phyloP scores from a whole-genome alignment of 2,797 vertebrate genomes.

The Notamacropus eugenii region DNA sequence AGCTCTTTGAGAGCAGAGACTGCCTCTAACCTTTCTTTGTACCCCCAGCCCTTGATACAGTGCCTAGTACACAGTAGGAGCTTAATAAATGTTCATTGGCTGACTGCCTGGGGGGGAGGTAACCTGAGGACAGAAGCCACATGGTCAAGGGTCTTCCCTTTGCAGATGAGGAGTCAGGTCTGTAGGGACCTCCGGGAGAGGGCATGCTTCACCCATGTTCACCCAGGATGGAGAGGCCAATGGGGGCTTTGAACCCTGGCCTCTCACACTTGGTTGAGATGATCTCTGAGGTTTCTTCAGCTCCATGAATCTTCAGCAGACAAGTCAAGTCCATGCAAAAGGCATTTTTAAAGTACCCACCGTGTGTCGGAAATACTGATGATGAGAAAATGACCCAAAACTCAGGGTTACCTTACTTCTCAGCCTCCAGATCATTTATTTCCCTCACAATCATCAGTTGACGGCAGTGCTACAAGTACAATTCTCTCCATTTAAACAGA shows the following conservation, averaged over 20 bases:
- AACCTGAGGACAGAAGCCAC: too few relatives aligned
- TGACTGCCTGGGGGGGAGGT: too few relatives aligned
- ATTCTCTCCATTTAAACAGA: neutral
- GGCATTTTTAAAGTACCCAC: neutral
- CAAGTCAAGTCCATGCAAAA: neutral
- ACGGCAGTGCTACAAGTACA: neutral
- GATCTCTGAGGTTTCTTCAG: neutral
- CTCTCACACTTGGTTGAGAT: neutral
- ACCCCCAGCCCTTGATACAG: too few relatives aligned
- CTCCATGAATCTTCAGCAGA: neutral
- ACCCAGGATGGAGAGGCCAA: neutral
- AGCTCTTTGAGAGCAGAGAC: too few relatives aligned
- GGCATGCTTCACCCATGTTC: too few relatives aligned
- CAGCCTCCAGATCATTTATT: neutral
- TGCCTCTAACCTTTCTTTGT: too few relatives aligned
- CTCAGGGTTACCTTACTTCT: accelerated
- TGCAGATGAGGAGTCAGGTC: neutral
- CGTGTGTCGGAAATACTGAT: neutral
- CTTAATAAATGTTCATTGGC: neutral
- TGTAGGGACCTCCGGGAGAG: neutral
- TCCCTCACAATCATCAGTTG: neutral
- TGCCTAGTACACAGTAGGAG: neutral
- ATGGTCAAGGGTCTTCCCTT: too few relatives aligned
- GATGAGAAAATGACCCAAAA: neutral
- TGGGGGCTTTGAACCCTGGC: neutral